Evolutionary conservation across 1,140 invertebrate genomes (phyloP).

Genomic region (Dysdera silvatica): DNA sequence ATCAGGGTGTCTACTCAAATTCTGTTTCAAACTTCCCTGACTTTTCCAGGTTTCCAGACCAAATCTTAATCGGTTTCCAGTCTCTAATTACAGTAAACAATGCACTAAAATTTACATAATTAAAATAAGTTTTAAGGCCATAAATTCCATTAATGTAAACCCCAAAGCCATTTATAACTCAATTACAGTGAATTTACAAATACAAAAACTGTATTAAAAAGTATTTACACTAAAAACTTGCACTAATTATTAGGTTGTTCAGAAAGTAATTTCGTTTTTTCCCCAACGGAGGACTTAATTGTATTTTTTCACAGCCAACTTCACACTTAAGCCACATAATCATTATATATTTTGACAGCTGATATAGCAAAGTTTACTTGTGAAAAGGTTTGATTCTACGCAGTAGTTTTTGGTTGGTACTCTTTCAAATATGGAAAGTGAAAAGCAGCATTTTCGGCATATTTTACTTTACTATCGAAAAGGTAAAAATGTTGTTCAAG

Average conservation of each 20-base stretch:
- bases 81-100: no score
- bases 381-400: background rate
- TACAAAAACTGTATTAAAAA: no score
- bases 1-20: no score
- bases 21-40: no score
- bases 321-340: conserved; percentile 1
- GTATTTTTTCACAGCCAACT: background rate
- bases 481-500: background rate
- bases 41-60: no score
- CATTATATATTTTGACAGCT: background rate
- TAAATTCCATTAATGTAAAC: no score
- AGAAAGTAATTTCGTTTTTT: conserved; percentile 9
- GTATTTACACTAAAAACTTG: no score
- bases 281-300: background rate
- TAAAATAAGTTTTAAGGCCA: no score
- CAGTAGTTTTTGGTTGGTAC: background rate
- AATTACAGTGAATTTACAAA: no score
- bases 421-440: background rate
- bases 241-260: background rate
- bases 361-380: background rate
- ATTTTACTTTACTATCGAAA: background rate
- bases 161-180: no score
- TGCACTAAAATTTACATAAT: no score
- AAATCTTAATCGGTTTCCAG: no score
- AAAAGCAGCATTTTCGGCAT: background rate